Base-by-base conservation (phyloP, 2,113 vertebrate species). In the Saguinus imperator region DNA sequence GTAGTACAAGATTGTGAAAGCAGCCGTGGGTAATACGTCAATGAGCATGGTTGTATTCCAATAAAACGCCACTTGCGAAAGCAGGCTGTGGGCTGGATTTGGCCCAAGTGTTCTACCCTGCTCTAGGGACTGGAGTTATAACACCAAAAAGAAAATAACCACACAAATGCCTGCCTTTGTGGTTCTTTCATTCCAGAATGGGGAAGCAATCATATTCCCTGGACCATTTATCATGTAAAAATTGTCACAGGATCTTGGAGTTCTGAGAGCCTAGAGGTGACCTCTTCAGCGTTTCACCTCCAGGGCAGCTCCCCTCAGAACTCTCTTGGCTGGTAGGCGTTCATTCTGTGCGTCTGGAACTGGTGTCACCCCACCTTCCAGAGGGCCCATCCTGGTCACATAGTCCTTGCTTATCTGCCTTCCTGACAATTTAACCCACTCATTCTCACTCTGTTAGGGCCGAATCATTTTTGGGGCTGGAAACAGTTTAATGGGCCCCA, bases 21-120 rank as follows among this genome's bases (percentile, higher is more conserved):
- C 50, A 68, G 43, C 32, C 8, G 1, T 17, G 43, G 72, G 21
- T 11, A 37, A n/a, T 32, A 52, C 20, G 20, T 35, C 37, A 76
- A 48, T 50, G 16, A 43, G 21, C 21, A 8, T 14, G 61, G 16
- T 21, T 58, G 8, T 37, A 8, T 87, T 80, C 57, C 85, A 87
- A 35, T 76, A 43, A 94, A 79, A 50, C 48, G n/a, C 45, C 68
- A 70, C 87, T 70, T 83, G 70, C 8, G 29, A 57, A 89, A 73
- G 72, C n/a, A 92, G 32, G 10, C 48, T 76, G 57, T 40, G 23
- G 55, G 55, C 21, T 3, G 6, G n/a, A 57, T 92, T 12, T 82
- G n/a, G 50, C 11, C 64, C 2, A 11, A 4, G 12, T 83, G 23
- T 50, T 87, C 0, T 37, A 55, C 7, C 16, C 20, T 85, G 45